Evolutionary conservation across 2,113 vertebrate species (phyloP), one percentile per base, ranked within the genome.

Genomic region (Conger conger): DNA sequence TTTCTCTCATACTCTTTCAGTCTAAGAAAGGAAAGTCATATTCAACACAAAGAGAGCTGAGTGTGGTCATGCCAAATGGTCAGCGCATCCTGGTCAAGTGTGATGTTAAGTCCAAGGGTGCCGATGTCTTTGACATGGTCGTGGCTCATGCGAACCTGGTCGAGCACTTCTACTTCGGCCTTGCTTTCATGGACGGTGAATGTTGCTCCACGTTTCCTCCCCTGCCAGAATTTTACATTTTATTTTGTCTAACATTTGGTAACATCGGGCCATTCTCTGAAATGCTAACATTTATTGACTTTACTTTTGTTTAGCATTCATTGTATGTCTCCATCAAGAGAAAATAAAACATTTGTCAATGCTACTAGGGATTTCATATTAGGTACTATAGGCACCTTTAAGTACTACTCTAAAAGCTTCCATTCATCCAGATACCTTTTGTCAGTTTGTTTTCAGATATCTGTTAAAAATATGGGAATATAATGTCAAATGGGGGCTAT

Each of bases 141-240:
- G 96, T 94, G 88, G 95, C 97, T 0, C 96, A 97, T 1, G 92
- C 95, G 87, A 97, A 95, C 89, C 94, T 99, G 53, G 93, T 93
- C 88, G 97, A 99, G 83, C 94, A 96, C 88, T 95, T 96, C 92
- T 97, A 98, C 94, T 99, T 99, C 84, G 96, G 97, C 85, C 95
- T 99, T 89, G 97, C 97, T 91, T 97, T 96, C 85, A 79, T 96
- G 86, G 98, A 96, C 93, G 97, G 97, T 98, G 45, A 93, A 87
- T 73, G 20, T 9, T 23, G n/a, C 60, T n/a, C 4, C 5, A 30
- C 9, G 9, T 73, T 33, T 27, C 57, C 18, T 4, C 18, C 23
- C 4, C 57, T 27, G 20, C 4, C 23, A 63, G 23, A 18, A 63
- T 63, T 63, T 63, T 63, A 20, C 57, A 2, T 0, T 3, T 2